Conservation (phyloP, 2,797 vertebrate genomes). For the Catostomus latipinnis region DNA sequence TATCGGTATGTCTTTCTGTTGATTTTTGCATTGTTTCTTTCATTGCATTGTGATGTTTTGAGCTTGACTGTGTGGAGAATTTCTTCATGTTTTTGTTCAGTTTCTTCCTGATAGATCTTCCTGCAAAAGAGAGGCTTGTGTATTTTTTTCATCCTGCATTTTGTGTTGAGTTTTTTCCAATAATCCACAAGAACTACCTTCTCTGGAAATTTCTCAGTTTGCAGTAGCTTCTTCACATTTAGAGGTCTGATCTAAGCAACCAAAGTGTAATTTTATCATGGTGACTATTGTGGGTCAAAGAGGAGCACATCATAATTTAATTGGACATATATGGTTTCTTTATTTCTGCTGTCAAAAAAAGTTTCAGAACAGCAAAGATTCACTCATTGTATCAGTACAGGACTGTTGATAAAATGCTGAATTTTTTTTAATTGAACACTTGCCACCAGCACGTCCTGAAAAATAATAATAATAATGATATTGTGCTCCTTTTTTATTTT, state of each 20-base stretch:
- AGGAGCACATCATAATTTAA: constrained; percentile 34
- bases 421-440: constrained; percentile 41
- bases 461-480: not conserved
- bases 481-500: constrained; percentile 51
- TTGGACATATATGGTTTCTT: constrained; percentile 28
- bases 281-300: constrained; percentile 67
- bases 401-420: constrained; percentile 50
- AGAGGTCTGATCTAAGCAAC: constrained; percentile 75
- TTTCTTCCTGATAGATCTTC: constrained; percentile 37
- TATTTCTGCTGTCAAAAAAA: constrained; percentile 23
- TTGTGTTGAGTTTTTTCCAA: not conserved
- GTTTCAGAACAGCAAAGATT: constrained; percentile 29
- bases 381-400: constrained; percentile 27
- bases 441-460: constrained; percentile 41
- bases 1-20: constrained; percentile 73
- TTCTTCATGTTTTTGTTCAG: constrained; percentile 29
- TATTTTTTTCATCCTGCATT: constrained; percentile 37
- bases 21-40: constrained; percentile 49
- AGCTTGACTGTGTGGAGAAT: constrained; percentile 40
- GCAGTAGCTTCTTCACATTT: constrained; percentile 73
- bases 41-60: constrained; percentile 67
- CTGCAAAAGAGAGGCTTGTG: constrained; percentile 47
- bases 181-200: constrained; percentile 39
- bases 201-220: constrained; percentile 61
- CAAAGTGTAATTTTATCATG: constrained; percentile 69